Conservation (phyloP, 2,888 invertebrate genomes). For the Aethes cnicana region DNA sequence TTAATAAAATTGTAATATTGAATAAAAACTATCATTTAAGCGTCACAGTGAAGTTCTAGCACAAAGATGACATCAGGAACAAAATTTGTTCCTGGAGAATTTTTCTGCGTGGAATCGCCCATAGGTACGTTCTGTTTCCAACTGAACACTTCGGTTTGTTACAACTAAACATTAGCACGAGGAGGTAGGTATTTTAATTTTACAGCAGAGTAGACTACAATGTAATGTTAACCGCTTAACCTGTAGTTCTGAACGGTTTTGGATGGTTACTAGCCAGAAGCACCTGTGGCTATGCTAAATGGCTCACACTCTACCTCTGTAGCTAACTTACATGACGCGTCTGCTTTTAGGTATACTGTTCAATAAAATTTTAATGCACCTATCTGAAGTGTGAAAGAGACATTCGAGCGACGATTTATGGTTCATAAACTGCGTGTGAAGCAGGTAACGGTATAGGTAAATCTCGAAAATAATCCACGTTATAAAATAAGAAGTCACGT, state of each 20-base stretch:
- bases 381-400: slow-evolving; percentile 36
- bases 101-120: no score
- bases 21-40: no score
- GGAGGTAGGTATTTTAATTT: slow-evolving; percentile 15
- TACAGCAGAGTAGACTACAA: slow-evolving; percentile 12
- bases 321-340: slow-evolving; percentile 41
- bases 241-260: slow-evolving; percentile 37
- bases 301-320: slow-evolving; percentile 50
- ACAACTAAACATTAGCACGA: slow-evolving; percentile 27
- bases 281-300: slow-evolving; percentile 54
- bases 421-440: slow-evolving; percentile 38
- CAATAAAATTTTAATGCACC: slow-evolving; percentile 43
- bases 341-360: slow-evolving; percentile 47
- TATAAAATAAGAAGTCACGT: no score
- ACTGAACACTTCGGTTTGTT: slow-evolving; percentile 29
- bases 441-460: slow-evolving; percentile 7
- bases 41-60: no score
- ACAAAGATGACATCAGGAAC: no score
- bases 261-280: slow-evolving; percentile 45
- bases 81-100: no score
- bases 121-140: slow-evolving; percentile 23
- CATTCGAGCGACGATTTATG: slow-evolving; percentile 42
- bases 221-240: slow-evolving; percentile 12
- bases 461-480: no score
- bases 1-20: no score